These are phyloP conservation scores for Acrossocheilus wenchowensis DNA, from an alignment of 2,797 vertebrate genomes.

Conservation along the genomic window DNA sequence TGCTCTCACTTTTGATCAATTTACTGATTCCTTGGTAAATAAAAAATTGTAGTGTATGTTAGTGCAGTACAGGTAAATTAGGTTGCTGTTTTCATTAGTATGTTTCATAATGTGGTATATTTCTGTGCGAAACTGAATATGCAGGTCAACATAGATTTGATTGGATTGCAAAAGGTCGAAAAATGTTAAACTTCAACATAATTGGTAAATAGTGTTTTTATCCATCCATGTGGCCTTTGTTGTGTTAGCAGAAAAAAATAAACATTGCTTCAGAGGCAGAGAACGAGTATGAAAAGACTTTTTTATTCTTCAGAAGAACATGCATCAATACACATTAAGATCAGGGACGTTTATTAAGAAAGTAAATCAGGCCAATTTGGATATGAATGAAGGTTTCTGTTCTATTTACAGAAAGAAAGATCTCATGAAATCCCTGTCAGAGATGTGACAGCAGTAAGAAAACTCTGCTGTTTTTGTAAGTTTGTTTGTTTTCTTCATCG, in stretches of 20 bases:
- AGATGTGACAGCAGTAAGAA: constrained; percentile 26
- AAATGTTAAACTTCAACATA: not conserved
- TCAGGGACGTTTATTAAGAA: not conserved
- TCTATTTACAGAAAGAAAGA: not conserved
- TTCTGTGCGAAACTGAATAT: not conserved
- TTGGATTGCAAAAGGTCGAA: not conserved
- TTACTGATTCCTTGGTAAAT: not conserved
- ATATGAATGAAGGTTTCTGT: not conserved
- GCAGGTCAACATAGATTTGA: not conserved
- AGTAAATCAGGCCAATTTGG: not conserved
- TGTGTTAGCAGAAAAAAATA: not conserved
- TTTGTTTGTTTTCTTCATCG: constrained; percentile 57
- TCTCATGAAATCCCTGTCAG: not conserved
- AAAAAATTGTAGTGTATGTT: not conserved
- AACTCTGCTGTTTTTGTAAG: constrained; percentile 31
- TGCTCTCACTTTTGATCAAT: too few relatives aligned
- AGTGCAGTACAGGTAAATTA: too few relatives aligned
- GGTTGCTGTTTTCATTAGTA: not conserved
- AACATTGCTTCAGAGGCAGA: not conserved
- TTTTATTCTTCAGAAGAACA: not conserved
- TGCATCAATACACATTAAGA: not conserved
- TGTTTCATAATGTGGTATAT: not conserved
- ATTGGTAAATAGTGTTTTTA: not conserved
- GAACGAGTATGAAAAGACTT: not conserved
- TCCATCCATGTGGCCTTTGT: not conserved